Base-by-base conservation (phyloP, 2,797 vertebrate genomes). In the Momotus momota region DNA sequence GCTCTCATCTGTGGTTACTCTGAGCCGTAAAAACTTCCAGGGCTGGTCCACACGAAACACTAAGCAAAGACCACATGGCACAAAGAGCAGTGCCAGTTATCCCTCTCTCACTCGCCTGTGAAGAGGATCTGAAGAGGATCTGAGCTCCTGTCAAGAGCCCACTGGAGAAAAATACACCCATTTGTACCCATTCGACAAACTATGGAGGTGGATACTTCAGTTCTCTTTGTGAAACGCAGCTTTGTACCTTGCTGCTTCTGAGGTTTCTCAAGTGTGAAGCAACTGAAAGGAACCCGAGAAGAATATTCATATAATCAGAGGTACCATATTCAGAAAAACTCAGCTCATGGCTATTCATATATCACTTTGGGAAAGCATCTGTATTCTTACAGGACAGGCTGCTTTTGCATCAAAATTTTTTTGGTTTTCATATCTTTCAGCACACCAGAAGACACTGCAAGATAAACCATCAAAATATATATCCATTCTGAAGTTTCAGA, bases 11-110 rank as follows among this genome's bases (percentile, higher is more conserved):
- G 57, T 11, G 61, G 48, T 43, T 26, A 13, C 57, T 35, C 35
- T 0, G 16, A 70, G 52, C 55, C 49, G 40, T 13, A 16, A 79
- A 69, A 73, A 40, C 38, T 71, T 61, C 73, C 82, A 52, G 33
- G 7, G 0, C 29, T 64, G 1, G 0, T 46, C 45, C 45, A 62
- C 60, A 71, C 7, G 27, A 60, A 66, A 79, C 61, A 48, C 1
- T 0, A 41, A 78, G 67, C 72, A 74, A 66, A 72, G 57, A 31
- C 35, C 64, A 43, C 48, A 13, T 0, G 1, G 38, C 46, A 60
- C 77, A 21, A 60, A 77, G 25, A 40, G 33, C 41, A 75, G 26
- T 0, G 19, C 5, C 65, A 46, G 23, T 10, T 51, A 65, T 67
- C 22, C 3, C 72, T 14, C n/a, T 38, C 71, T 60, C 45, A 17